phyloP scores from a whole-genome alignment of 2,113 vertebrate genomes.

The Cyprinodon tularosa region DNA sequence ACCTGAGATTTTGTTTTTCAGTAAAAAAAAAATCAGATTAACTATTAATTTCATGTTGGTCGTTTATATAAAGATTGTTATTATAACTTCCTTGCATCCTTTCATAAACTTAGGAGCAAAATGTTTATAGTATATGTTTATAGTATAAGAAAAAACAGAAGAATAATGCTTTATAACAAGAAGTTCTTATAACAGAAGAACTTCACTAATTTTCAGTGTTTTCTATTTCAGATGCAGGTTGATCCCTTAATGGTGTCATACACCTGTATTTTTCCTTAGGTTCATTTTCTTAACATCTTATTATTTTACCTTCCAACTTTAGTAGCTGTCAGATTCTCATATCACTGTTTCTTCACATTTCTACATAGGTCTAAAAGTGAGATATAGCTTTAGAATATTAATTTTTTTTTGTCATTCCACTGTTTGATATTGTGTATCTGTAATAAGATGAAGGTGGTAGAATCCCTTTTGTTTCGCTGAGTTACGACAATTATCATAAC shows the following conservation, averaged over 20 bases:
- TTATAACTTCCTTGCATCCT: too few species aligned
- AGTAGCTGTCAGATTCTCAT: not conserved
- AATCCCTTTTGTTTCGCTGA: not conserved
- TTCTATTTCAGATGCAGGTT: not conserved
- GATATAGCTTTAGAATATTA: not conserved
- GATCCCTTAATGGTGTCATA: not conserved
- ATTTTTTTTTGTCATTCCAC: not conserved
- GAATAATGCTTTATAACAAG: too few species aligned
- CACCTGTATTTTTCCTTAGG: too few species aligned
- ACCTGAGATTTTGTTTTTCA: too few species aligned
- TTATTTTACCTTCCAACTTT: not conserved
- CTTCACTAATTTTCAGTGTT: not conserved
- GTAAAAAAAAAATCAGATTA: too few species aligned
- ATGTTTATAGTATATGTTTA: too few species aligned
- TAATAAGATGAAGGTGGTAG: not conserved
- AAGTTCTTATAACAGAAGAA: not conserved
- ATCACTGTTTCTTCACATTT: not conserved
- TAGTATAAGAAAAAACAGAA: too few species aligned
- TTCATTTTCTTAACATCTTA: too few species aligned
- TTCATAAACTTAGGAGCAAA: too few species aligned
- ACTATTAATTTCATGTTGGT: too few species aligned
- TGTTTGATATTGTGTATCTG: not conserved
- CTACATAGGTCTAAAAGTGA: not conserved
- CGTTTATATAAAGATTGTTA: too few species aligned
- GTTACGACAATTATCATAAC: not conserved